Base-by-base conservation (phyloP, 2,113 vertebrate species). In the Petromus typicus region DNA sequence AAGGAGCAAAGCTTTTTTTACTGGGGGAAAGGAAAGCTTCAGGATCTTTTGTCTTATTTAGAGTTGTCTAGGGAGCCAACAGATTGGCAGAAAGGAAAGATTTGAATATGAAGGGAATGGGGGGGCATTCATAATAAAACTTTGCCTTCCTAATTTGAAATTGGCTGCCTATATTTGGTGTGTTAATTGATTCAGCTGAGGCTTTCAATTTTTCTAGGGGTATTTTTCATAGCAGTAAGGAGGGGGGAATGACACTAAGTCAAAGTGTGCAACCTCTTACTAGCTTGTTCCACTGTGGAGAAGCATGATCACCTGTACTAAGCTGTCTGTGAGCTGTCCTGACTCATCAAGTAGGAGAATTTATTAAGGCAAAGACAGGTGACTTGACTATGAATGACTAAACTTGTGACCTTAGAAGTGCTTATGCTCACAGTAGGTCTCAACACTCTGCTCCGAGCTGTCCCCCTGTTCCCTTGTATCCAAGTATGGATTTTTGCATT, bases 311-410 rank as follows among this genome's bases (percentile, higher is more conserved):
- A 57, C 78, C 34, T 54, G 34, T 9, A 83, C 45, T 23, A 66
- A 83, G 71, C 75, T 79, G 56, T 83, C 91, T 67, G 45, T 45
- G 80, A 71, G 59, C 78, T 81, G 73, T 93, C 48, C 79, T 67
- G 30, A 27, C 69, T 91, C 75, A 86, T 71, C 86, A 95, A 80
- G 88, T 43, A 79, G 79, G 85, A 80, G 80, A 83, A 84, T 91
- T 95, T 92, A 89, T 82, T n/a, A 91, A 93, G 91, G 25, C 57
- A 79, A 59, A 92, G 78, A 92, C 17, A 63, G 82, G 67, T 90
- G 57, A 51, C 73, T 90, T 34, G 48, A 78, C 82, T 57, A 67
- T 32, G 40, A 85, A 71, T 32, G 78, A 83, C 67, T 95, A 69
- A 86, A 86, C 89, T 18, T 84, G 64, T 71, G 79, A 96, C 94